Conservation (phyloP, 1,140 invertebrate species). For the Drosophila ironensis region DNA sequence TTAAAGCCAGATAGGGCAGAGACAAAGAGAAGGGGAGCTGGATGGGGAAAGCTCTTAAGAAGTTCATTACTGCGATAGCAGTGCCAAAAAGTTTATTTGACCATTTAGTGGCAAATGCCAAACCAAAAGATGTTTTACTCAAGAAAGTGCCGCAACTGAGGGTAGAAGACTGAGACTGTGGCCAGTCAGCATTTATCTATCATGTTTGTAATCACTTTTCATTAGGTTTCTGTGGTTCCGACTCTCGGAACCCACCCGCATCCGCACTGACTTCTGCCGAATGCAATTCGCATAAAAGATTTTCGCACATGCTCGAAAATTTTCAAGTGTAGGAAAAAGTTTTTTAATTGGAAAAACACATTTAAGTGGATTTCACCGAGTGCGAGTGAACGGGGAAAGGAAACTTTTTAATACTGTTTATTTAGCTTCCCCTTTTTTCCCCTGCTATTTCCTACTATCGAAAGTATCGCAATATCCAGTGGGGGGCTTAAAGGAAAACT, state of each 20-base stretch:
- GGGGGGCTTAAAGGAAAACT: slow-evolving; percentile 41
- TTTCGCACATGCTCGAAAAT: slow-evolving; percentile 76
- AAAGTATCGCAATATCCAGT: slow-evolving; percentile 55
- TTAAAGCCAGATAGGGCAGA: slow-evolving; percentile 25
- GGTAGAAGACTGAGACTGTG: slow-evolving; percentile 20
- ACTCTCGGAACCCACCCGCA: slow-evolving; percentile 1
- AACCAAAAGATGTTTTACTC: slow-evolving; percentile 71
- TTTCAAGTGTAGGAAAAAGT: slow-evolving; percentile 75
- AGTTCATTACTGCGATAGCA: slow-evolving; percentile 77
- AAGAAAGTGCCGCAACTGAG: slow-evolving; percentile 27
- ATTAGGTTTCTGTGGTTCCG: slow-evolving; percentile 68
- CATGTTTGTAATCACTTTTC: slow-evolving; percentile 80
- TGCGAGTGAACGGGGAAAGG: slow-evolving; percentile 33
- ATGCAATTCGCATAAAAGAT: slow-evolving; percentile 79
- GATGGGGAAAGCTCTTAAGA: slow-evolving; percentile 73
- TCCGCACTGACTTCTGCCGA: slow-evolving; percentile 39
- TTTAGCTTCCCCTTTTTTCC: slow-evolving; percentile 17
- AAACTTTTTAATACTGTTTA: slow-evolving; percentile 77
- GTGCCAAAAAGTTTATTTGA: slow-evolving; percentile 76
- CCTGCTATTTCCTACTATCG: background rate
- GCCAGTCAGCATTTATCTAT: slow-evolving; percentile 69
- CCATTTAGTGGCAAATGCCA: slow-evolving; percentile 68
- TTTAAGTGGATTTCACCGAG: slow-evolving; percentile 72
- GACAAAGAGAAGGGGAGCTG: background rate
- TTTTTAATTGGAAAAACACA: slow-evolving; percentile 80